Evolutionary conservation across 1,140 invertebrate genomes (phyloP), one percentile per base, ranked within the genome.

Genomic region (Mizuhopecten yessoensis): DNA sequence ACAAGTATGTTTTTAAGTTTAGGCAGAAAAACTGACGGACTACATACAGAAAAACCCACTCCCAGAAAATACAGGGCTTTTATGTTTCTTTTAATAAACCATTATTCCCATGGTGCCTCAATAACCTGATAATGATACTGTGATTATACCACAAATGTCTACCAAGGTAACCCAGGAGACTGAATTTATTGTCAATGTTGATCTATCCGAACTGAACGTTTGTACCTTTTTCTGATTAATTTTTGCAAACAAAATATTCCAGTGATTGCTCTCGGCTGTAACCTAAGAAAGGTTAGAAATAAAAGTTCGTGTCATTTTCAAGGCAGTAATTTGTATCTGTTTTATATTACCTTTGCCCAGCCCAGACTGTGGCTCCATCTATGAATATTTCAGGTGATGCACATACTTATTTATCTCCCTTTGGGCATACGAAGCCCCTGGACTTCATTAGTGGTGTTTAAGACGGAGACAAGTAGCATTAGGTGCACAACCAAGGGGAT

Each of bases 21-120:
- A 75, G 57, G 29, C 57, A 75, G 57, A n/a, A 75, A n/a, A n/a
- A 1, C 23, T 9, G n/a, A 1, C 57, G 1, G 42, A 45, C 17
- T 45, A 75, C 23, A 75, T 2, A 2, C 15, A n/a, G n/a, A 75
- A n/a, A 29, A 29, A 45, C 17, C 17, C 42, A 75, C 57, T 75
- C 15, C 57, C n/a, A 29, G 23, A n/a, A 75, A 75, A 75, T 23
- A 49, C 45, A 17, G 45, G 57, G n/a, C 57, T 75, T 75, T 75
- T n/a, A 75, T 75, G 57, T 75, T 75, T 75, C 57, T 75, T 75
- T 75, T 75, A 75, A 75, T 75, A 75, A 75, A 75, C 57, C 57
- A 29, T n/a, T 75, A 75, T 75, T 75, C 23, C 57, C 57, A n/a
- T 29, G n/a, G 5, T 29, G 57, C 23, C n/a, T n/a, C 23, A 75